Base-by-base conservation (phyloP, 1,140 invertebrate genomes). In the Drosophila azteca region DNA sequence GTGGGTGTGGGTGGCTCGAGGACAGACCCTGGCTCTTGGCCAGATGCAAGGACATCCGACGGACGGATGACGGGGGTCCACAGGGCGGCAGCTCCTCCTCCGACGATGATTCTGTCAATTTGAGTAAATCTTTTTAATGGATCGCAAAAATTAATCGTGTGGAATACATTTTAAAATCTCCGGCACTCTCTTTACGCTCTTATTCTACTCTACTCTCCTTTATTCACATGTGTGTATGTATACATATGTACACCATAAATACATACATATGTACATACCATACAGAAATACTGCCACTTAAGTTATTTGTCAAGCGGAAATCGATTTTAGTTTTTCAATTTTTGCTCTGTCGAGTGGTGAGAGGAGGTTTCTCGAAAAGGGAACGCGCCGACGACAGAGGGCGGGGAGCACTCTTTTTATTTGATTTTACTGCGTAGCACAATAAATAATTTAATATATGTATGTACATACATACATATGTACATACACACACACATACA, bases 61-160 rank as follows among this genome's bases (percentile, higher is more conserved):
- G 11, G 51, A 31, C 8, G 8, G 29, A 9, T 31, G 29, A 0
- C 0, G 8, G 29, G 29, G 1, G 8, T 8, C 2, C 8, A 31
- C 7, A 7, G 31, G 31, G 8, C 31, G 31, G 65, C 60, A 41
- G 49, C 52, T 29, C 26, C 50, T 39, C 49, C 17, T 20, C 48
- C 51, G 63, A 61, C 78, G 70, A 68, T 76, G 83, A 76, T 82
- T 87, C 78, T 88, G 82, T 88, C 82, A 87, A 88, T 87, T 88
- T 87, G 82, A 88, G 83, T 88, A 87, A 87, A 87, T 88, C 82
- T 87, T 79, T 87, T 87, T 87, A 87, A 87, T 87, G 72, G 72
- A 77, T 69, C 73, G 73, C 73, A 76, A 85, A 85, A 88, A 85
- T 87, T 77, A 85, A 85, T 82, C 82, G 82, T 83, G 79, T 83